Conservation (phyloP, 2,113 vertebrate genomes). For the Esox niger region DNA sequence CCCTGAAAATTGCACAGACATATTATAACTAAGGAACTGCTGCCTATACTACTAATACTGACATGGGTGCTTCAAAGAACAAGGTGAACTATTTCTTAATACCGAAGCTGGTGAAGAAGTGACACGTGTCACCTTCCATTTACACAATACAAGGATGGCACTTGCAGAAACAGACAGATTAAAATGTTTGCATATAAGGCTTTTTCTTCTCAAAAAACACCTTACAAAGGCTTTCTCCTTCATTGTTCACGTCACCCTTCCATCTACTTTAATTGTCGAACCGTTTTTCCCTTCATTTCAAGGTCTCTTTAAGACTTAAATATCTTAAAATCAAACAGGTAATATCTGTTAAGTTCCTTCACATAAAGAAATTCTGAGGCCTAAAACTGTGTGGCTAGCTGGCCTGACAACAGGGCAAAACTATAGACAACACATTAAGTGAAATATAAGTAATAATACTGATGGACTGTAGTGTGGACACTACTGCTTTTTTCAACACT, state of each 20-base stretch:
- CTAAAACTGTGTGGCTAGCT: constrained; percentile 96
- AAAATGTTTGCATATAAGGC: constrained; percentile 99
- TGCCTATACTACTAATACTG: constrained; percentile 99
- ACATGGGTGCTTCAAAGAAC: constrained; percentile 98
- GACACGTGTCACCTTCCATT: constrained; percentile 85
- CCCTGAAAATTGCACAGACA: constrained; percentile 90
- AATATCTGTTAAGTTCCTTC: constrained; percentile 91
- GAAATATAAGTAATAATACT: constrained; percentile 87
- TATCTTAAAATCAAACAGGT: constrained; percentile 84
- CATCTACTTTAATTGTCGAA: constrained; percentile 79
- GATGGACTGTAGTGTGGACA: constrained; percentile 91
- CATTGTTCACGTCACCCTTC: constrained; percentile 43
- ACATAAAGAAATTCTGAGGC: constrained; percentile 85
- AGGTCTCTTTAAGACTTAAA: constrained; percentile 92
- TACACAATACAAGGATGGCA: constrained; percentile 99
- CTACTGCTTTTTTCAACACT: constrained; percentile 78
- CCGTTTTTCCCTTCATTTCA: constrained; percentile 86
- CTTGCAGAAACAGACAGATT: constrained; percentile 99
- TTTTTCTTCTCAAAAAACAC: constrained; percentile 88
- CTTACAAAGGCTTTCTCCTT: constrained; percentile 96
- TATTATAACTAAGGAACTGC: constrained; percentile 99
- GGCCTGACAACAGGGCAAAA: constrained; percentile 82
- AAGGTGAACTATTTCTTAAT: constrained; percentile 90
- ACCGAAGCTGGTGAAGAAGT: constrained; percentile 97
- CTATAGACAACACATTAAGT: constrained; percentile 79